Percentiles rank a stretch among this genome's conserved stretches.
Conservation (phyloP, 2,113 vertebrate genomes). For the Alaudala cheleensis region DNA sequence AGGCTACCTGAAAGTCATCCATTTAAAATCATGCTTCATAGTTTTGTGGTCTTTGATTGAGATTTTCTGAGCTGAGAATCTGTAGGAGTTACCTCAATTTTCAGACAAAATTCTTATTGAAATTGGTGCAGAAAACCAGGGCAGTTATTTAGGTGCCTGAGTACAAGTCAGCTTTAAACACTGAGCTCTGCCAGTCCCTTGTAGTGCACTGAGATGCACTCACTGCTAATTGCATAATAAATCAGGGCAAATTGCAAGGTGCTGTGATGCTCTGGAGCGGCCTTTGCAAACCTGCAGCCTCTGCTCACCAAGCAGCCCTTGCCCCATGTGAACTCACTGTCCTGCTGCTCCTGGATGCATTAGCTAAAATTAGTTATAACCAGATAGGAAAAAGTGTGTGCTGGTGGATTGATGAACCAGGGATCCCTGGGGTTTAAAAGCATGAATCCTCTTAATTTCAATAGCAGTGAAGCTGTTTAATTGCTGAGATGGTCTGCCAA, state of each 20-base stretch:
- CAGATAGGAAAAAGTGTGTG: background rate
- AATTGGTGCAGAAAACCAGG: background rate
- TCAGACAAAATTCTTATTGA: background rate
- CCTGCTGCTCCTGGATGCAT: background rate
- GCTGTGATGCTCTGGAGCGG: accelerated
- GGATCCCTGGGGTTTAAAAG: background rate
- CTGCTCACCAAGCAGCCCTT: background rate
- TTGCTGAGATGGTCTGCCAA: conserved; percentile 3
- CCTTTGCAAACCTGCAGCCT: background rate
- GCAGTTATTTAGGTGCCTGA: background rate
- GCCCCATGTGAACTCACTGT: background rate
- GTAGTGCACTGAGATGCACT: background rate
- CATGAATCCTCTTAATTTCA: conserved; percentile 1
- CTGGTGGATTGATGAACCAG: background rate
- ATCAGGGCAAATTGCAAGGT: conserved; percentile 3
- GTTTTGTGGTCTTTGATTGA: background rate
- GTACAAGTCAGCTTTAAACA: background rate
- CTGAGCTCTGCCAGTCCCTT: background rate
- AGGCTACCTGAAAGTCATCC: background rate
- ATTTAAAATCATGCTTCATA: background rate
- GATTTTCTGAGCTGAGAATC: background rate
- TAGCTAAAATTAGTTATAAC: background rate
- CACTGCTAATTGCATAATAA: background rate
- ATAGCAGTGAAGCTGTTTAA: background rate
- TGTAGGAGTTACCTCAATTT: background rate